These are phyloP conservation scores for Arge pagana DNA, from an alignment of 2,888 invertebrate genomes.

Conservation along the genomic window DNA sequence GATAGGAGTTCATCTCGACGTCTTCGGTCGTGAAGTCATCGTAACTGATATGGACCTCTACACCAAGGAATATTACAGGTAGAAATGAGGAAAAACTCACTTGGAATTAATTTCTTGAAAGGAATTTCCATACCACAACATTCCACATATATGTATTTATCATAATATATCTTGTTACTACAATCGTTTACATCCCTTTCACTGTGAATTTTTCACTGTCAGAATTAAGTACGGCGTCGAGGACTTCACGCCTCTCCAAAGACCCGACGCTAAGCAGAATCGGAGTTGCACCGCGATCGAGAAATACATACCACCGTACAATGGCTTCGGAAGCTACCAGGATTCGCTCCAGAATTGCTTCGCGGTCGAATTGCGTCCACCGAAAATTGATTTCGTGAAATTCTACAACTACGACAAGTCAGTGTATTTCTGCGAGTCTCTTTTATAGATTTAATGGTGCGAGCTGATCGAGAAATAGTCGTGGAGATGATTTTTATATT, in stretches of 20 bases:
- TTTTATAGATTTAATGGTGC: too few relatives aligned
- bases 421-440: too few relatives aligned
- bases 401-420: slow-evolving; percentile 80
- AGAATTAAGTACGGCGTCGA: slow-evolving; percentile 59
- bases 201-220: neutral
- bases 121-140: too few relatives aligned
- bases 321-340: slow-evolving; percentile 87
- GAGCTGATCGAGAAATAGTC: too few relatives aligned
- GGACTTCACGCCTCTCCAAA: slow-evolving; percentile 67
- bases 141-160: too few relatives aligned
- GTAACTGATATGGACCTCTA: slow-evolving; percentile 84
- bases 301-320: slow-evolving; percentile 75
- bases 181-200: too few relatives aligned
- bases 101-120: too few relatives aligned
- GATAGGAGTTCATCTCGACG: slow-evolving; percentile 80
- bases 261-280: slow-evolving; percentile 56
- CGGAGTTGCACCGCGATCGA: slow-evolving; percentile 35
- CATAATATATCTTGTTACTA: too few relatives aligned
- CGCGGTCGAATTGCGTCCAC: slow-evolving; percentile 78
- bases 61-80: slow-evolving; percentile 80
- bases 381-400: slow-evolving; percentile 77
- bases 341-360: slow-evolving; percentile 89
- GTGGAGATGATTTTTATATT: neutral
- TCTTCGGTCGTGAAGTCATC: slow-evolving; percentile 80
- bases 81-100: too few relatives aligned